These are phyloP conservation scores for Drosophila differens DNA, from an alignment of 2,888 invertebrate species.

Conservation along the genomic window DNA sequence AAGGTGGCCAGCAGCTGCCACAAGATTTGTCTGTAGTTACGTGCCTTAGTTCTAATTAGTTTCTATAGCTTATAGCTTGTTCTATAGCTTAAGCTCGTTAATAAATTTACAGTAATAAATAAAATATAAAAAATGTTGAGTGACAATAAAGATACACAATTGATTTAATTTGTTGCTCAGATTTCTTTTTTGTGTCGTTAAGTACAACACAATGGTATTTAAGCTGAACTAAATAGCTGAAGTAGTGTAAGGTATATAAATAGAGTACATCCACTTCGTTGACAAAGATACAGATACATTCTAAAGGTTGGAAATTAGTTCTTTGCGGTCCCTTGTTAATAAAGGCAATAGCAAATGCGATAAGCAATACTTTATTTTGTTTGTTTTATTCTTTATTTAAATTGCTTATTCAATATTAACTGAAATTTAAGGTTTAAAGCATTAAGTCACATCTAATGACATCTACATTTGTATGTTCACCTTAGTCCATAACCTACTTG, in stretches of 20 bases:
- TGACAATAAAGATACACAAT: slow-evolving; percentile 22
- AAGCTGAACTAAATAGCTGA: not conserved
- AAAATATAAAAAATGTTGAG: slow-evolving; percentile 3
- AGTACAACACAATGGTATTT: not conserved
- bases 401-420: not conserved
- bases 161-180: not conserved
- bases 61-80: slow-evolving; percentile 21
- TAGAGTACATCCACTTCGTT: not conserved
- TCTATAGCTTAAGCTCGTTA: slow-evolving; percentile 31
- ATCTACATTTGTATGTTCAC: rapidly evolving
- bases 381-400: not conserved
- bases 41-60: slow-evolving; percentile 66
- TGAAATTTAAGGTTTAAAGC: not conserved
- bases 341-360: not conserved
- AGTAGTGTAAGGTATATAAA: not conserved
- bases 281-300: not conserved
- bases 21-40: slow-evolving; percentile 67
- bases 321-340: not conserved
- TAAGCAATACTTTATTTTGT: not conserved
- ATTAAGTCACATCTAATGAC: not conserved
- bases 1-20: slow-evolving; percentile 46
- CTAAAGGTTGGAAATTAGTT: not conserved
- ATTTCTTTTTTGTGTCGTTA: not conserved
- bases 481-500: not conserved
- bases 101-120: not conserved